These are phyloP conservation scores for Anoplopoma fimbria DNA, from an alignment of 2,113 vertebrate genomes.

Conservation along the genomic window DNA sequence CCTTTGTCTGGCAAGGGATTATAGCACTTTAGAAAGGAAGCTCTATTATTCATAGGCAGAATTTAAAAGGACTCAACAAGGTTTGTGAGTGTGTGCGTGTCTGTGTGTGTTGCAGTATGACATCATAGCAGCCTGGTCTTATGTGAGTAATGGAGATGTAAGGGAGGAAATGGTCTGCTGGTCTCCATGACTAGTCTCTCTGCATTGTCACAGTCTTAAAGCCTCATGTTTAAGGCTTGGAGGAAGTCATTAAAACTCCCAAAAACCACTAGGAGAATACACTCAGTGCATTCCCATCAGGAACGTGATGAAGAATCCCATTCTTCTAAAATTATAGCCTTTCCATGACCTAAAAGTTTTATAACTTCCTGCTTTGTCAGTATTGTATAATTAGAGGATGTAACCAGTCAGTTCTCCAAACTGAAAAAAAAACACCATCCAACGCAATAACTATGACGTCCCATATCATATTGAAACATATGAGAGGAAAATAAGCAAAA, in stretches of 20 bases:
- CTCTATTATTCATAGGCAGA: constrained; percentile 68
- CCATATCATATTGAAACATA: background rate
- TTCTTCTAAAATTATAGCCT: background rate
- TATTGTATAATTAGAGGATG: background rate
- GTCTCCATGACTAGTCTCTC: background rate
- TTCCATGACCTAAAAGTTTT: background rate
- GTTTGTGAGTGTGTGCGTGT: constrained; percentile 2
- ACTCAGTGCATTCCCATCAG: background rate
- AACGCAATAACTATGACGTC: background rate
- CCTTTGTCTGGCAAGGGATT: constrained; percentile 35
- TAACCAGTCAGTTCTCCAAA: background rate
- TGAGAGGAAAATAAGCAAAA: background rate
- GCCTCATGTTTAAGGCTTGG: background rate
- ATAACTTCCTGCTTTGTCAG: background rate
- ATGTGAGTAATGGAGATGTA: background rate
- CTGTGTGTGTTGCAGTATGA: background rate
- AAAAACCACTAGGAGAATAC: background rate
- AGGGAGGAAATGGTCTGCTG: constrained; percentile 27
- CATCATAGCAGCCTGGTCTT: background rate
- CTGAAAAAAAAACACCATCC: background rate
- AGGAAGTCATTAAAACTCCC: background rate
- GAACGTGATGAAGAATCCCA: background rate
- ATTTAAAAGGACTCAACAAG: constrained; percentile 32
- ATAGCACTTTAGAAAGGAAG: constrained; percentile 69
- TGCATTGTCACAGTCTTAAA: background rate